Conservation (phyloP, 2,797 vertebrate species). For the Tragopan temminckii region DNA sequence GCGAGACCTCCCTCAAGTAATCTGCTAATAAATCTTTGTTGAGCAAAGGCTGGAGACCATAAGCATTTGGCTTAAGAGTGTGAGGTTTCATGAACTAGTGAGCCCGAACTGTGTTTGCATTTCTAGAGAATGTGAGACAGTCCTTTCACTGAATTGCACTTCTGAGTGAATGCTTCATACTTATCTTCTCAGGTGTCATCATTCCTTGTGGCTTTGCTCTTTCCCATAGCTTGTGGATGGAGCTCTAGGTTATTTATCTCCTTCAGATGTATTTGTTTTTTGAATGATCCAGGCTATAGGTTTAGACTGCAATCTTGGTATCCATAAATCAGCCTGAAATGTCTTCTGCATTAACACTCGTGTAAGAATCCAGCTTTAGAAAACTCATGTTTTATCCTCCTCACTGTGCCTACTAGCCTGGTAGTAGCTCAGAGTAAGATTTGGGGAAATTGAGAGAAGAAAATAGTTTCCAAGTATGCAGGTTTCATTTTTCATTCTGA, state of each 20-base stretch:
- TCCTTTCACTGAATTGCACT: neutral
- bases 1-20: neutral
- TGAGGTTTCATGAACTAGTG: neutral
- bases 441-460: neutral
- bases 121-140: neutral
- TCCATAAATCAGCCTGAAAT: neutral
- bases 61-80: neutral
- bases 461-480: neutral
- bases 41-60: neutral
- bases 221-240: neutral
- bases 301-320: neutral
- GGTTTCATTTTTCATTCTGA: slow-evolving; percentile 19
- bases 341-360: neutral
- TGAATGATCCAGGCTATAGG: neutral
- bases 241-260: neutral
- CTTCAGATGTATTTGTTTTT: neutral
- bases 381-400: neutral
- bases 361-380: neutral
- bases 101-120: neutral
- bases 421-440: neutral
- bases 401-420: neutral
- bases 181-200: neutral
- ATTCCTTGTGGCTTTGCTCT: neutral
- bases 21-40: neutral
- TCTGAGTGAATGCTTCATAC: neutral